Base-by-base conservation (phyloP, 2,888 invertebrate genomes). In the Habroteleia sp. region DNA sequence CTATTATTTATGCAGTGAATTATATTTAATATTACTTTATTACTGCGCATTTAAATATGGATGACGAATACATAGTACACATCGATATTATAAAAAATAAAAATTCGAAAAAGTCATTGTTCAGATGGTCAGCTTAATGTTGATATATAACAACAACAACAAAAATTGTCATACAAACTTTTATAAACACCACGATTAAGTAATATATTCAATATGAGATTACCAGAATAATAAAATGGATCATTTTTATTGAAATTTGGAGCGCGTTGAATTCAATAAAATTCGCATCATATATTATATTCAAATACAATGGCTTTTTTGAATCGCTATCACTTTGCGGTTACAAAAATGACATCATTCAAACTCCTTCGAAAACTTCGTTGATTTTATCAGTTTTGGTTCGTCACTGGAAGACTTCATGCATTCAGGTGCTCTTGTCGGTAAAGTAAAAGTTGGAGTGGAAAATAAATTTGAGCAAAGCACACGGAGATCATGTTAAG, bases 401-500 rank as follows among this genome's bases (percentile, higher is more conserved):
- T 68, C 58, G 42, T 56, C 50, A 48, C 29, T 41, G 20, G 33
- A 41, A 63, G 71, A 41, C 46, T 63, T 63, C 42, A 39, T 63
- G 35, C 63, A 42, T 62, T 56, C 62, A 39, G 29, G 20, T 25
- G 54, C 54, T 41, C 41, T 39, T 54, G 48, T 62, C 50, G 56
- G 60, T 50, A 44, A 58, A 60, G 58, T 60, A 58, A 71, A 44
- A 42, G 63, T 54, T 65, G 35, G 73, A 74, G 66, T 74, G 63
- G 52, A 74, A 80, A 77, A 73, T 73, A 76, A 66, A 74, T 78
- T 76, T 69, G 37, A 50, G 31, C 52, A 56, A n/a, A 50, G 54
- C 44, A 68, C 74, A 62, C 73, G 77, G 54, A 72, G 72, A 74
- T 77, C 76, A 73, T 76, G 76, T 62, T 79, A 80, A 79, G 77